A percentile compares a stretch with the other conserved stretches of the same genome.
Evolutionary conservation across 2,797 vertebrate species (phyloP).

Genomic region (Phataginus tetradactyla): DNA sequence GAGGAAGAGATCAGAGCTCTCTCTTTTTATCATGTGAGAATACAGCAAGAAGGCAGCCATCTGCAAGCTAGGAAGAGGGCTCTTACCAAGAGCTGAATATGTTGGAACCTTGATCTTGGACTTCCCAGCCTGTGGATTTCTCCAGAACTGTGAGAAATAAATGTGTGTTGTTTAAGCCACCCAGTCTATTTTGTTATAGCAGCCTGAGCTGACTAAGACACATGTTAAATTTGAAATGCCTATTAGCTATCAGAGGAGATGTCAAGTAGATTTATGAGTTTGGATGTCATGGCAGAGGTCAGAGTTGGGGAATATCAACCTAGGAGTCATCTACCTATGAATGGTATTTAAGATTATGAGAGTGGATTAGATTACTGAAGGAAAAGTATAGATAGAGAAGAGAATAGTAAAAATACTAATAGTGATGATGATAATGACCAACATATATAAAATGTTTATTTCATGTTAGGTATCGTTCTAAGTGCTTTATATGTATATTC

Average conservation of each 20-base stretch:
- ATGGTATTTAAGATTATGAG: slow-evolving; percentile 23
- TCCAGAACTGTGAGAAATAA: background rate
- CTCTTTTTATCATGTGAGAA: background rate
- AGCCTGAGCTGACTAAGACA: background rate
- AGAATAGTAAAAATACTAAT: slow-evolving; percentile 11
- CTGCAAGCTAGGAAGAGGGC: background rate
- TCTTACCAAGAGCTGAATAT: background rate
- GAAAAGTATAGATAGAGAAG: background rate
- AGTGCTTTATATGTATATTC: background rate
- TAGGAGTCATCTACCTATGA: slow-evolving; percentile 46
- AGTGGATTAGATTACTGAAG: background rate
- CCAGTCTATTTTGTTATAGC: background rate
- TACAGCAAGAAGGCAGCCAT: background rate
- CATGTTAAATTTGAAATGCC: slow-evolving; percentile 4
- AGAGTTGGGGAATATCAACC: background rate
- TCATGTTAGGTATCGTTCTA: background rate
- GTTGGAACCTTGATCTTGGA: background rate
- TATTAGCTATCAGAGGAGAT: slow-evolving; percentile 7
- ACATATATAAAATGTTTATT: background rate
- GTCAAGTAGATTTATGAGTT: background rate
- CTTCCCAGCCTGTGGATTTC: background rate
- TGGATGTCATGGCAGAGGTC: background rate
- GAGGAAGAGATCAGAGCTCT: background rate
- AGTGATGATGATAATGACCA: background rate
- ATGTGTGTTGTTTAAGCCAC: background rate